phyloP scores from a whole-genome alignment of 2,797 vertebrate species.

The Amblyopsis hoosieri region DNA sequence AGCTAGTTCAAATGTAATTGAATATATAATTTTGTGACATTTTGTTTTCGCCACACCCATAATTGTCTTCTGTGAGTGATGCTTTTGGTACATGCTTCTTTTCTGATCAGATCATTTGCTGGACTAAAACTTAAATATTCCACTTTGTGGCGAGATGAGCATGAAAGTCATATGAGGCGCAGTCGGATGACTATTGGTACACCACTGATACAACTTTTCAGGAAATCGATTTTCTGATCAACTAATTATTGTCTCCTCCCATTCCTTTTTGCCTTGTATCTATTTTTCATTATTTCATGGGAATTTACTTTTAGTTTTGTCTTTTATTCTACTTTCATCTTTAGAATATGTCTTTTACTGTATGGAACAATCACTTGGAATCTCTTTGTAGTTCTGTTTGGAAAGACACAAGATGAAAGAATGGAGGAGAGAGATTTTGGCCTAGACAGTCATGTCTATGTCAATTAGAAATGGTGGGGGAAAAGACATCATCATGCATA shows the following conservation, averaged over 20 bases:
- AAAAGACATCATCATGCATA: not conserved
- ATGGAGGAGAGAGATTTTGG: not conserved
- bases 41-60: too few species aligned
- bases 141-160: too few species aligned
- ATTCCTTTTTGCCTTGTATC: not conserved
- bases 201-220: too few species aligned
- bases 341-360: conserved; percentile 10
- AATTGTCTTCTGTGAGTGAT: too few species aligned
- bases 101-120: too few species aligned
- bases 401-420: not conserved
- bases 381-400: conserved; percentile 12
- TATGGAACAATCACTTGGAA: conserved; percentile 13
- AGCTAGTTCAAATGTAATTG: too few species aligned
- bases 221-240: too few species aligned
- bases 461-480: not conserved
- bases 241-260: not conserved
- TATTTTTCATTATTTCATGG: conserved; percentile 1
- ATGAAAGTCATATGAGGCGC: too few species aligned
- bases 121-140: too few species aligned
- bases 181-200: too few species aligned
- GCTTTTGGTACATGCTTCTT: too few species aligned
- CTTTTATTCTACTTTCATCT: conserved; percentile 21
- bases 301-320: not conserved
- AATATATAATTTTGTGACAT: too few species aligned
- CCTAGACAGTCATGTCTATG: not conserved